These are phyloP conservation scores for Nesogale talazaci DNA, from an alignment of 2,113 vertebrate genomes.

Conservation along the genomic window DNA sequence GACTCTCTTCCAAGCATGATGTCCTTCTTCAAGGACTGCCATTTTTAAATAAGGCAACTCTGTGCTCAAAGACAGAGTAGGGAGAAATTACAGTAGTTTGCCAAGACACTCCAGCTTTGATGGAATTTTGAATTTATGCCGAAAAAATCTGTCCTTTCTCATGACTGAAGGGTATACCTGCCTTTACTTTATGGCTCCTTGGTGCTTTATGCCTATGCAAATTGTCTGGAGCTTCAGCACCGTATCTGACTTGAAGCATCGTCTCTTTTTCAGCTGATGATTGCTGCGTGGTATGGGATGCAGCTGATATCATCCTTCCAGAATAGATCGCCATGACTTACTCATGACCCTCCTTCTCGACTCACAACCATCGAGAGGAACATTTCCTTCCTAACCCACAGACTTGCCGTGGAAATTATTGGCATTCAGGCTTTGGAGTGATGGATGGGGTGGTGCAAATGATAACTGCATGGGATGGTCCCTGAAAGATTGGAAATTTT, in stretches of 20 bases:
- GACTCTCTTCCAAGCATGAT: too few species aligned
- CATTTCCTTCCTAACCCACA: neutral
- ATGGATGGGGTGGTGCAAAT: neutral
- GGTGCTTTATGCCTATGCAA: neutral
- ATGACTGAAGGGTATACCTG: neutral
- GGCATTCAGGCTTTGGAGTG: neutral
- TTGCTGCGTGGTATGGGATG: neutral
- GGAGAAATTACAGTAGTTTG: neutral
- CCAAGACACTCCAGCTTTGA: neutral
- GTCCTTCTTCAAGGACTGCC: too few species aligned
- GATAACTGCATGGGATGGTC: neutral
- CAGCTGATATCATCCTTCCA: rapidly evolving
- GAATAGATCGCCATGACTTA: neutral
- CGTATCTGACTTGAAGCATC: neutral
- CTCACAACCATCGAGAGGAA: neutral
- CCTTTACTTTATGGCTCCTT: neutral
- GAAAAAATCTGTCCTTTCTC: neutral
- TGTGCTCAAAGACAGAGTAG: neutral
- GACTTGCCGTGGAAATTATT: neutral
- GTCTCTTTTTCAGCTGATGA: neutral
- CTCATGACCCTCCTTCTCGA: neutral
- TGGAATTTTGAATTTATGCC: neutral
- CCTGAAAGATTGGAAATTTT: neutral
- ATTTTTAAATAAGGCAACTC: neutral
- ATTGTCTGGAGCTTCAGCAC: neutral